Evolutionary conservation across 2,888 invertebrate species (phyloP).

Genomic region (Megaustenia siamemsis): DNA sequence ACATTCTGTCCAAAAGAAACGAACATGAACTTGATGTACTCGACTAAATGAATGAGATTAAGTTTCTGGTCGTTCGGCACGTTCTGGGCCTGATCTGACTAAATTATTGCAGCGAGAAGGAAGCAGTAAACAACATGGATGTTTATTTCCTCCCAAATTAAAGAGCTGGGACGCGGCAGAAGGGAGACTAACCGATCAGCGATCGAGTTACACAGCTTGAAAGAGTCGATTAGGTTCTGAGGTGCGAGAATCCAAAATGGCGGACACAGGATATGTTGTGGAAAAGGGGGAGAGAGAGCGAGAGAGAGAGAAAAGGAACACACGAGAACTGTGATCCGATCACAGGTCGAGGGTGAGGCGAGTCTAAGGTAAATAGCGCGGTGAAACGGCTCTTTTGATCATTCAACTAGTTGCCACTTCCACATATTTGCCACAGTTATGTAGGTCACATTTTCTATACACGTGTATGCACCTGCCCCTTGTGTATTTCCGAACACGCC

Average conservation of each 20-base stretch:
- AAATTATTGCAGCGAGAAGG: too few species aligned
- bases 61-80: too few species aligned
- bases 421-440: not conserved
- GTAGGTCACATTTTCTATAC: not conserved
- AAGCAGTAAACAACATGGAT: too few species aligned
- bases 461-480: too few species aligned
- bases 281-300: slow-evolving; percentile 2
- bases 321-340: not conserved
- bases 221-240: not conserved
- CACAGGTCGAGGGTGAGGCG: not conserved
- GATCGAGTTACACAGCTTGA: not conserved
- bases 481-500: too few species aligned
- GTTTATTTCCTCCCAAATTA: slow-evolving; percentile 24
- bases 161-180: not conserved
- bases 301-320: slow-evolving; percentile 2
- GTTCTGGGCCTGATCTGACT: too few species aligned
- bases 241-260: slow-evolving; percentile 37
- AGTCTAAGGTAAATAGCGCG: slow-evolving; percentile 23
- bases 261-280: too few species aligned
- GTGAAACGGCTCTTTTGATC: slow-evolving; percentile 17
- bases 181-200: not conserved
- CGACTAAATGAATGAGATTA: too few species aligned
- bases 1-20: too few species aligned
- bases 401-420: slow-evolving; percentile 18
- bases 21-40: too few species aligned